Base-by-base conservation (phyloP, 2,888 invertebrate genomes). In the Nomada fucata region DNA sequence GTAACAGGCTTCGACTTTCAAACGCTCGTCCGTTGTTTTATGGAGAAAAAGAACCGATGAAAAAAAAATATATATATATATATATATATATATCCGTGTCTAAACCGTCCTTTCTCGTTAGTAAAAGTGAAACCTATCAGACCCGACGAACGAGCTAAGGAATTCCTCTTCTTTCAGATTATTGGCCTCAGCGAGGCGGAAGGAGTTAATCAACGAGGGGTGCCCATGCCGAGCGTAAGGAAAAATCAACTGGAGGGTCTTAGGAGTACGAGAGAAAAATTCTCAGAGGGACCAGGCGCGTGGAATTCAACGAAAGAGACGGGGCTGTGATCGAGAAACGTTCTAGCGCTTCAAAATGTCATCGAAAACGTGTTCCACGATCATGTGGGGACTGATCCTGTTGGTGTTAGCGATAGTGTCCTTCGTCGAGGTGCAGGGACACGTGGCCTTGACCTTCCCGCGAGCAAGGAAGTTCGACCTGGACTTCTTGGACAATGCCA, bases 401-500 rank as follows among this genome's bases (percentile, higher is more conserved):
- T 55, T 88, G 57, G 59, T 76, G 52, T 72, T 84, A 29, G 15
- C 63, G 61, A 60, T 60, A 55, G 65, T 77, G 53, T 83, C 67
- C 20, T 79, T 79, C 65, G 57, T 55, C 18, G 76, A 61, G 42
- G 69, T 69, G 18, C 69, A 74, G 67, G 95, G 94, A 67, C 98
- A 99, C 94, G 97, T 99, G 55, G 96, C 97, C 13, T 95, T 99
- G 72, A 98, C 97, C 15, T 98, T 96, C 94, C 98, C 98, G 74
- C 97, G 97, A 1, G 98, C 98, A 0, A 95, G 98, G 91, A 96
- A 96, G 91, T 97, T 96, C 92, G 98, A 97, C 91, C 95, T 98
- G 94, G 99, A 99, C 94, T 99, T 98, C 94, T 95, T 98, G 94
- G 98, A 98, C 93, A 98, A 97, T 93, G 96, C 97, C 63, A 96